Evolutionary conservation across 2,797 vertebrate species (phyloP).

Genomic region (Peromyscus eremicus): DNA sequence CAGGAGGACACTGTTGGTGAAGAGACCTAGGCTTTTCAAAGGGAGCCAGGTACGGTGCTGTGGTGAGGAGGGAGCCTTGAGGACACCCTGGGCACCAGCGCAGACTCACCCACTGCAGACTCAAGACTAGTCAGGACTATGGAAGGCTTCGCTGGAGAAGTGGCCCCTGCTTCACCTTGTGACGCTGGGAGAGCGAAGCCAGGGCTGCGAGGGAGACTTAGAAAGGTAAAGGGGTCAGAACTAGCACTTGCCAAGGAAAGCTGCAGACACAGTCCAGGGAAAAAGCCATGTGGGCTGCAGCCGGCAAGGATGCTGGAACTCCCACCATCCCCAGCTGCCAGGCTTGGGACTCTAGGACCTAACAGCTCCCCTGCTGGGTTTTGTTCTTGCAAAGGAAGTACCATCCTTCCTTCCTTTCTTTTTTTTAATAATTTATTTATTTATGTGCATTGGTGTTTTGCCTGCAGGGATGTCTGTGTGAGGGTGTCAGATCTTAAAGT

Average conservation of each 20-base stretch:
- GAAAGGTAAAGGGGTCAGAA: background rate
- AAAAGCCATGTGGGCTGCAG: background rate
- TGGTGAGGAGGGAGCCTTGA: background rate
- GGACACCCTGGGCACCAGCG: background rate
- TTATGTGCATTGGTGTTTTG: too few relatives aligned
- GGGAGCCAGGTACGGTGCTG: background rate
- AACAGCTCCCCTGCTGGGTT: background rate
- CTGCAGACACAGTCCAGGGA: background rate
- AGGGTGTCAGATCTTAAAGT: too few relatives aligned
- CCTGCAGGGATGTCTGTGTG: too few relatives aligned
- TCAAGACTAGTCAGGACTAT: background rate
- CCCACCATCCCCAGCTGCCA: background rate
- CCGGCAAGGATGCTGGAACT: background rate
- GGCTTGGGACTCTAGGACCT: background rate
- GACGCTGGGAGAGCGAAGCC: background rate
- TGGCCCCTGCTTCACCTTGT: background rate
- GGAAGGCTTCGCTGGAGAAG: background rate
- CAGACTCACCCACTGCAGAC: background rate
- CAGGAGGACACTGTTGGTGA: background rate
- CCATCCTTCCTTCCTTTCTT: background rate
- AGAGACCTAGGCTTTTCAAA: background rate
- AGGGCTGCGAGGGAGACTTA: too few relatives aligned
- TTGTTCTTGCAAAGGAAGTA: background rate
- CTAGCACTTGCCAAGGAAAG: background rate
- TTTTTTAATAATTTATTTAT: too few relatives aligned